These are phyloP conservation scores for Netelia melanura DNA, from an alignment of 2,888 invertebrate species.

Conservation along the genomic window DNA sequence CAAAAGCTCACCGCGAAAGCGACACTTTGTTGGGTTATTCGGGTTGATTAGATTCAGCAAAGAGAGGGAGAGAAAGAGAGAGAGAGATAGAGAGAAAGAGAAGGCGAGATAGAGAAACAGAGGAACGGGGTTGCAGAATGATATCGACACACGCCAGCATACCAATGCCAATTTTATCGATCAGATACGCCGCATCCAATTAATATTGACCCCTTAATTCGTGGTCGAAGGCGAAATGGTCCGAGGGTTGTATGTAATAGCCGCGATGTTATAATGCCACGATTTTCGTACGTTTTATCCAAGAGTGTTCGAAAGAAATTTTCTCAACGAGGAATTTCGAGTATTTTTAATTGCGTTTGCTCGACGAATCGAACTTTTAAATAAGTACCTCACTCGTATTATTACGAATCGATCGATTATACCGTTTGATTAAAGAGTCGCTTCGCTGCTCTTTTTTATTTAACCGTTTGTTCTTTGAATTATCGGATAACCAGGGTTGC, in stretches of 20 bases:
- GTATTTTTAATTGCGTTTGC: conserved; percentile 33
- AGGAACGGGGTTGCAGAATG: neutral
- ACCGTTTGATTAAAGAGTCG: conserved; percentile 15
- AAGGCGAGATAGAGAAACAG: conserved; percentile 9
- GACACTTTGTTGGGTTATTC: conserved; percentile 63
- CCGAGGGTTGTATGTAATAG: conserved; percentile 40
- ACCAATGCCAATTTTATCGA: conserved; percentile 47
- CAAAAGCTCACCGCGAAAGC: conserved; percentile 48
- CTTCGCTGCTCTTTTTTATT: conserved; percentile 13
- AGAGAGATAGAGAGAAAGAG: conserved; percentile 5
- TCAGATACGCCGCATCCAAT: conserved; percentile 54
- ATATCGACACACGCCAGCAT: neutral
- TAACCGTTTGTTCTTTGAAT: neutral
- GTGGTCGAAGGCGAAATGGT: conserved; percentile 33
- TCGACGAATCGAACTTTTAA: neutral
- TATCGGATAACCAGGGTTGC: neutral
- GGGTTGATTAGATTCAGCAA: conserved; percentile 61
- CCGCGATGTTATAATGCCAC: conserved; percentile 12
- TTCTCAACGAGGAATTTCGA: conserved; percentile 27
- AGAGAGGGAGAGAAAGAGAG: conserved; percentile 21
- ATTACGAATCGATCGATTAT: conserved; percentile 37
- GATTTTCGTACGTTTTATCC: conserved; percentile 15
- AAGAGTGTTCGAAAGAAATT: conserved; percentile 13
- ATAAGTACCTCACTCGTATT: neutral
- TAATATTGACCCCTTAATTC: conserved; percentile 58